Percentiles rank a stretch among this genome's conserved stretches.
These are phyloP conservation scores for Campoletis raptor DNA, from an alignment of 2,888 invertebrate species.

Conservation along the genomic window DNA sequence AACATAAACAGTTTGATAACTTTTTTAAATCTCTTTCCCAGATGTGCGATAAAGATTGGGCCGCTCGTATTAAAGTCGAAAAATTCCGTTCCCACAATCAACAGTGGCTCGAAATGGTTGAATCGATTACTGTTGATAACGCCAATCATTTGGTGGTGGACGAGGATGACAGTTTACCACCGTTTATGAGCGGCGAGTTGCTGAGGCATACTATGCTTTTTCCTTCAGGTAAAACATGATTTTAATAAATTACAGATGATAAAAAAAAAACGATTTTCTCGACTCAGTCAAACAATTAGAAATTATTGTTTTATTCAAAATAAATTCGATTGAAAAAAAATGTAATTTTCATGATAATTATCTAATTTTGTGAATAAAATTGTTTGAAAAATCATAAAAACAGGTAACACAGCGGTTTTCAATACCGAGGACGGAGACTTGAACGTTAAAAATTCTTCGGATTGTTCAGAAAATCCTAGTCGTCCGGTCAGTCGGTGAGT, in stretches of 20 bases:
- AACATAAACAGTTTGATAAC: background rate
- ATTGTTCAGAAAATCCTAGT: constrained; percentile 83
- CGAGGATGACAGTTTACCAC: constrained; percentile 90
- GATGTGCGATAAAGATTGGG: constrained; percentile 95
- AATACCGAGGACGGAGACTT: constrained; percentile 80
- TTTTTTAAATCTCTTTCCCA: constrained; percentile 71
- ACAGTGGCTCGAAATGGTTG: constrained; percentile 99
- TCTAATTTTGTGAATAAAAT: background rate
- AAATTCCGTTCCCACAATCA: constrained; percentile 99
- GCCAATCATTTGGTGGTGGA: constrained; percentile 86
- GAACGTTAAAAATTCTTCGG: constrained; percentile 79
- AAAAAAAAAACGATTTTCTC: background rate
- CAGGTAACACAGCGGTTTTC: constrained; percentile 71
- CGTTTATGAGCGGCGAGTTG: constrained; percentile 91
- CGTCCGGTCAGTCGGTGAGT: constrained; percentile 86
- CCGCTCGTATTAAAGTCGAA: constrained; percentile 96
- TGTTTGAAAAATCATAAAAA: background rate
- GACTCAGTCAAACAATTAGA: background rate
- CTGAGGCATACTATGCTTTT: constrained; percentile 87
- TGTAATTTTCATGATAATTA: background rate
- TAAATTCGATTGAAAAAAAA: background rate
- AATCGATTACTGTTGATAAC: constrained; percentile 87
- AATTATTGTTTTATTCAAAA: background rate
- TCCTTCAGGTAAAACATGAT: constrained; percentile 82
- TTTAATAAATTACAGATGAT: background rate